Conservation (phyloP, 2,888 invertebrate genomes). For the Steinernema carpocapsae region DNA sequence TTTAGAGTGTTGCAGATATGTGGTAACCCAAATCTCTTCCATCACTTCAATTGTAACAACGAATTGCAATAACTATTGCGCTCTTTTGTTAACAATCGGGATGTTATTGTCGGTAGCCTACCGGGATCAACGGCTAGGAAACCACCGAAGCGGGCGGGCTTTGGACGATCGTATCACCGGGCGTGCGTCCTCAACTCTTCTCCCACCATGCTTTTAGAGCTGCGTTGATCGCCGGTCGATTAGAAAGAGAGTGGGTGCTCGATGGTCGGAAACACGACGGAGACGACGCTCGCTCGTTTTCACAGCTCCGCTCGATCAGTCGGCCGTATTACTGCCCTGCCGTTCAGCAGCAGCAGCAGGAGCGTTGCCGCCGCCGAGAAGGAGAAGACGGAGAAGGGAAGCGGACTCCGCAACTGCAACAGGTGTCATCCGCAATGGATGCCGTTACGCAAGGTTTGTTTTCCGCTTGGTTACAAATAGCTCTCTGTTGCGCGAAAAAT, state of each 20-base stretch:
- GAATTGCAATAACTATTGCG: too few relatives aligned
- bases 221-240: constrained; percentile 34
- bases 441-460: constrained; percentile 26
- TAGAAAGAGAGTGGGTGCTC: constrained; percentile 29
- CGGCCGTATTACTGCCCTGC: constrained; percentile 32
- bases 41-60: too few relatives aligned
- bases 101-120: too few relatives aligned
- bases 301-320: constrained; percentile 33
- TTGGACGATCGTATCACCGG: constrained; percentile 31
- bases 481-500: too few relatives aligned
- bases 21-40: too few relatives aligned
- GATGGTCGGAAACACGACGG: constrained; percentile 32
- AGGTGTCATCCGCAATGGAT: constrained; percentile 19
- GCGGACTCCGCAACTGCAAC: constrained; percentile 20
- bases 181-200: constrained; percentile 2
- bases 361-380: background rate
- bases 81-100: too few relatives aligned
- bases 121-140: too few relatives aligned
- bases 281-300: constrained; percentile 34
- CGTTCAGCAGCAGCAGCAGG: constrained; percentile 32
- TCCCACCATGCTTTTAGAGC: constrained; percentile 24
- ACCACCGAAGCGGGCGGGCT: constrained; percentile 21
- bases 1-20: too few relatives aligned
- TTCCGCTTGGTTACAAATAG: too few relatives aligned
- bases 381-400: too few relatives aligned